Evolutionary conservation across 2,113 vertebrate genomes (phyloP).

Genomic region (Dissostichus mawsoni): DNA sequence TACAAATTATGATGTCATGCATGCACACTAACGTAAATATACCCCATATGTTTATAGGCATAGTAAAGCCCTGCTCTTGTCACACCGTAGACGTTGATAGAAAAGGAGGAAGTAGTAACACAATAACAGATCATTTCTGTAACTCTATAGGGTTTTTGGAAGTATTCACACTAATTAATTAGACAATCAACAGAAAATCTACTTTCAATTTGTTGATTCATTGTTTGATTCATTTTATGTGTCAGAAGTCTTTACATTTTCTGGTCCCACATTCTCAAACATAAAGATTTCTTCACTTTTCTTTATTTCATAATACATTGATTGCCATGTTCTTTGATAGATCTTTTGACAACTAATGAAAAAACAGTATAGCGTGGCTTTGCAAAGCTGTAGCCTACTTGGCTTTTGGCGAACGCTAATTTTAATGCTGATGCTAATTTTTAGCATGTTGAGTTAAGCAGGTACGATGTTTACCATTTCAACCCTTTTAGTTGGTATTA

Average conservation of each 20-base stretch:
- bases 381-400: background rate
- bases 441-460: background rate
- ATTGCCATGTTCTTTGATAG: no score
- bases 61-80: constrained; percentile 6
- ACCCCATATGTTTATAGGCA: background rate
- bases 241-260: background rate
- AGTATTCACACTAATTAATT: background rate
- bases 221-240: background rate
- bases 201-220: background rate
- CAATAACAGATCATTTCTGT: constrained; percentile 11
- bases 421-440: no score
- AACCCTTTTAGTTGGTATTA: background rate
- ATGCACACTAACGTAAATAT: background rate
- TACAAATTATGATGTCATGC: constrained; percentile 17
- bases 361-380: no score
- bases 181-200: constrained; percentile 9
- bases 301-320: no score
- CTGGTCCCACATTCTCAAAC: no score
- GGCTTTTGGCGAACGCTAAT: no score
- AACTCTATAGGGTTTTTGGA: background rate
- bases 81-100: constrained; percentile 29
- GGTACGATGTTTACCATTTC: background rate
- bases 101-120: background rate
- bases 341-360: no score
- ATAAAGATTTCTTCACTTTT: no score